Base-by-base conservation (phyloP, 2,113 vertebrate genomes). In the Spilogale gracilis region DNA sequence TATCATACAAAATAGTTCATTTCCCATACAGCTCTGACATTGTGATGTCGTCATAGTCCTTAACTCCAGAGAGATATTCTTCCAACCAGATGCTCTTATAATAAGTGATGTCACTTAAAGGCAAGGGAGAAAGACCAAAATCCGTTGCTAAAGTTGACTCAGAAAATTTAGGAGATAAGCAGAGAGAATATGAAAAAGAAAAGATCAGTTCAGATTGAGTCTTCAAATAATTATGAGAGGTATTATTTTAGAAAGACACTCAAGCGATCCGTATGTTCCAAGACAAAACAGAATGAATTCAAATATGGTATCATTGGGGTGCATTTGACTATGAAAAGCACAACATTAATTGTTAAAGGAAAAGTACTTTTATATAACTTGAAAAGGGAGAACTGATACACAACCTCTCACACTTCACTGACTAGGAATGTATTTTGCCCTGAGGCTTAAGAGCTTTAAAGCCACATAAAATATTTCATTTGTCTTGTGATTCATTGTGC, bases 401-500 rank as follows among this genome's bases (percentile, higher is more conserved):
- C 76, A 87, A 95, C 63, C 52, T 94, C 71, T 38, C 89, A 97
- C 38, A 95, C 84, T 84, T 98, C 97, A 97, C 84, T 78, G 84
- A 78, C 92, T 45, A 98, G 85, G 97, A 97, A 98, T 98, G 98
- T 78, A 73, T 96, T 94, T 92, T 74, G 25, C 96, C 97, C 92
- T 52, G n/a, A 95, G 97, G 92, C 92, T 52, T 73, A n/a, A 50
- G 81, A 82, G 91, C 94, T 91, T 94, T 74, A 92, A 98, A 97
- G 92, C 92, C 92, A 93, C 90, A 97, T 96, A 92, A 97, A 97
- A 80, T 97, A 86, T 96, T 97, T 96, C 97, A 97, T 95, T 50
- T 96, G 96, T 97, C 93, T 96, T 95, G 88, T 97, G 97, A 98
- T 88, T 98, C 98, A 97, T 79, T 45, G 13, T 61, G 54, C 95